A percentile compares a stretch with the other conserved stretches of the same genome.
These are phyloP conservation scores for Calliscelio sp. DNA, from an alignment of 2,888 invertebrate genomes.

Conservation along the genomic window DNA sequence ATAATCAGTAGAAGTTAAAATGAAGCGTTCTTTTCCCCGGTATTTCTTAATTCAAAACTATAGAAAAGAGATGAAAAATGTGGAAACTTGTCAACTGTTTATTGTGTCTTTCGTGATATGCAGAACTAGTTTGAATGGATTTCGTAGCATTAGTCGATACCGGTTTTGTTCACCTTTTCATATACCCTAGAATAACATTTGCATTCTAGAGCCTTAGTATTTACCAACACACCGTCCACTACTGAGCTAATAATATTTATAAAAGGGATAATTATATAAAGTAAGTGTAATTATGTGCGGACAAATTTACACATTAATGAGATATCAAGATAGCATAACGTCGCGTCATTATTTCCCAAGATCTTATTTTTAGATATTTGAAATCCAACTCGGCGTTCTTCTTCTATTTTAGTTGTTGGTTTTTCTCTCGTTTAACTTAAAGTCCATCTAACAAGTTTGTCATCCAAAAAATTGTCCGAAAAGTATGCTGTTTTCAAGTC, in stretches of 20 bases:
- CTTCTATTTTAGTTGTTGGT: too few relatives aligned
- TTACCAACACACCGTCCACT: conserved; percentile 26
- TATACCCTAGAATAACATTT: conserved; percentile 63
- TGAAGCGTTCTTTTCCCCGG: too few relatives aligned
- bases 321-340: not conserved
- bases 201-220: conserved; percentile 54
- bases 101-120: conserved; percentile 44
- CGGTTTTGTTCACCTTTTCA: conserved; percentile 79
- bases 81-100: conserved; percentile 48
- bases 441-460: too few relatives aligned
- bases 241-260: conserved; percentile 41
- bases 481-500: too few relatives aligned
- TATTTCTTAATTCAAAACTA: not conserved
- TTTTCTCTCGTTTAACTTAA: not conserved
- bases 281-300: conserved; percentile 23
- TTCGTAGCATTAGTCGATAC: conserved; percentile 80
- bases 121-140: conserved; percentile 78
- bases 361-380: not conserved
- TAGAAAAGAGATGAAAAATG: conserved; percentile 23
- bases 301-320: conserved; percentile 33
- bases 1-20: too few relatives aligned
- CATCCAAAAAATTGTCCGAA: not conserved
- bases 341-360: conserved; percentile 19
- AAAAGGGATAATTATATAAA: conserved; percentile 42
- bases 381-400: too few relatives aligned